Evolutionary conservation across 2,797 vertebrate species (phyloP).

Genomic region (Muraenolepis orangiensis): DNA sequence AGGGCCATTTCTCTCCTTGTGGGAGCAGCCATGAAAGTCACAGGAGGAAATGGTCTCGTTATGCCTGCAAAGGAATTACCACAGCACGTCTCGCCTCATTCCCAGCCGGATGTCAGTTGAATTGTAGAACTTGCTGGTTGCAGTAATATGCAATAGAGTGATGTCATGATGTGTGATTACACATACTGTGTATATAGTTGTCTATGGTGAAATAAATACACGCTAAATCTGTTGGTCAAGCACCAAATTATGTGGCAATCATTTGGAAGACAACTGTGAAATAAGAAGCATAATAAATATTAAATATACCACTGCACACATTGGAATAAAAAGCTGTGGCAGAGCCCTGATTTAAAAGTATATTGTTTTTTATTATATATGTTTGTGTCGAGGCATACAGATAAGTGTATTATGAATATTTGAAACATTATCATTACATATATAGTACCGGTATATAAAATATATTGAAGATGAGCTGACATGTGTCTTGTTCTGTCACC

Average conservation of each 20-base stretch:
- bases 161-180: background rate
- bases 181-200: background rate
- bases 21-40: background rate
- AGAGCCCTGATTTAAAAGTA: background rate
- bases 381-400: background rate
- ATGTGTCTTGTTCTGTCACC: background rate
- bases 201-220: background rate
- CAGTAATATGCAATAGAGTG: background rate
- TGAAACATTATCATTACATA: background rate
- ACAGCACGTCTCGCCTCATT: background rate
- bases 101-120: background rate
- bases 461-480: background rate
- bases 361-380: too few species aligned
- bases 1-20: background rate
- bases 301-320: background rate
- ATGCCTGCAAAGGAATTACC: background rate
- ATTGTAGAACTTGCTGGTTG: background rate
- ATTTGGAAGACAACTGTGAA: background rate
- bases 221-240: background rate
- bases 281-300: background rate
- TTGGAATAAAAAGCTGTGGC: background rate
- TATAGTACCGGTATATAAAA: background rate
- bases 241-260: background rate
- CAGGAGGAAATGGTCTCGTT: background rate
- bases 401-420: background rate